A percentile compares a stretch with the other conserved stretches of the same genome.
Conservation (phyloP, 2,113 vertebrate genomes). For the Meles meles region DNA sequence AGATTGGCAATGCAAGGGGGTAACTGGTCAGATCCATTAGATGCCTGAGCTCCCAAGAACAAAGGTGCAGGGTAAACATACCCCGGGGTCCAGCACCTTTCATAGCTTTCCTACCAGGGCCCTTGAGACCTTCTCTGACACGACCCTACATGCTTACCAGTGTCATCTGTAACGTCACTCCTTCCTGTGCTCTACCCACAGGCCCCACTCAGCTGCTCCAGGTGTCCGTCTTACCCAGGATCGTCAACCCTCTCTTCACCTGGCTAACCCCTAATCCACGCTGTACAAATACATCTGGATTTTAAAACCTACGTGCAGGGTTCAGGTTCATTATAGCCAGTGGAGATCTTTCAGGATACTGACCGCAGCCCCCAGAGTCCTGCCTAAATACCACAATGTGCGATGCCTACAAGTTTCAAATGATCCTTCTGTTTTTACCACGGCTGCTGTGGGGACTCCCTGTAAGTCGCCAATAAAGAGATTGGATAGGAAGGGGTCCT, state of each 20-base stretch:
- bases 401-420: background rate
- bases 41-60: background rate
- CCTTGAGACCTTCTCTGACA: background rate
- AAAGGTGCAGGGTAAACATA: background rate
- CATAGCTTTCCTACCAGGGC: background rate
- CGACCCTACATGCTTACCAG: background rate
- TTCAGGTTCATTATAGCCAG: background rate
- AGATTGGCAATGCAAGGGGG: background rate
- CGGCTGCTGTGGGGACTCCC: background rate
- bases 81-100: background rate
- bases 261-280: background rate
- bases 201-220: background rate
- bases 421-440: background rate
- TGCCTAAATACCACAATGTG: background rate
- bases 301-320: background rate
- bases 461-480: background rate
- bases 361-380: background rate
- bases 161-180: no score
- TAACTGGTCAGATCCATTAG: background rate
- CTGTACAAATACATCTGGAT: background rate
- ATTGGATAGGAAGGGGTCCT: background rate
- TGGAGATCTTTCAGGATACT: background rate
- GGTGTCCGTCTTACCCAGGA: background rate
- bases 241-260: background rate
- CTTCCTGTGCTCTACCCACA: background rate